Conservation (phyloP, 2,113 vertebrate species). For the Tenrec ecaudatus region DNA sequence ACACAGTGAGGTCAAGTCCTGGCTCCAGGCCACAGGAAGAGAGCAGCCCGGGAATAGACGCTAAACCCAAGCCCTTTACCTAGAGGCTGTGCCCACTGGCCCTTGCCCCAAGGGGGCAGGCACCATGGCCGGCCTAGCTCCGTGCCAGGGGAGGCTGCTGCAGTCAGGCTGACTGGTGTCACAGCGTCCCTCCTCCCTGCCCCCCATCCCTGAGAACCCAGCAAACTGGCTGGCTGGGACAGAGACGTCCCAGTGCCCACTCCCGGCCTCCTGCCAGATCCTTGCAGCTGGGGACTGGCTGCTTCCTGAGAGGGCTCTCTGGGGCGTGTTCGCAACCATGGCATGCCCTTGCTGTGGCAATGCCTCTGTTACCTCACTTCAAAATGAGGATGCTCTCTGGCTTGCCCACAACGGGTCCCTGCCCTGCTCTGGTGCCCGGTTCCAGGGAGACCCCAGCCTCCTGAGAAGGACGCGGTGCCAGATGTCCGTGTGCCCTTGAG, state of each 20-base stretch:
- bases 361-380: not conserved
- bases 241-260: not conserved
- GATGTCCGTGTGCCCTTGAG: accelerated
- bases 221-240: accelerated
- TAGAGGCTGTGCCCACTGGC: not conserved
- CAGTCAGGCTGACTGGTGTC: not conserved
- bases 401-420: not conserved
- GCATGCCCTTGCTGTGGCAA: not conserved
- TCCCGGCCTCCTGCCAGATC: not conserved
- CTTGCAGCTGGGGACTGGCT: not conserved
- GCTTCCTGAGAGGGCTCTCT: not conserved
- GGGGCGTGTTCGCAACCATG: not conserved
- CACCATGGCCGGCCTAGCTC: too few relatives aligned
- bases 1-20: not conserved
- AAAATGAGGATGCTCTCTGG: not conserved
- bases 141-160: not conserved
- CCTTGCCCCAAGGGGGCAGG: not conserved
- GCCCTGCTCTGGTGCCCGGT: not conserved
- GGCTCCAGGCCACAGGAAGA: not conserved
- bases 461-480: not conserved
- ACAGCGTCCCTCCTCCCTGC: not conserved
- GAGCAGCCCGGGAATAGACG: not conserved
- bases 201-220: not conserved
- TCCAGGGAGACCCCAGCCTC: not conserved
- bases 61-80: not conserved